phyloP scores from a whole-genome alignment of 2,113 vertebrate species.

The Scomber japonicus region DNA sequence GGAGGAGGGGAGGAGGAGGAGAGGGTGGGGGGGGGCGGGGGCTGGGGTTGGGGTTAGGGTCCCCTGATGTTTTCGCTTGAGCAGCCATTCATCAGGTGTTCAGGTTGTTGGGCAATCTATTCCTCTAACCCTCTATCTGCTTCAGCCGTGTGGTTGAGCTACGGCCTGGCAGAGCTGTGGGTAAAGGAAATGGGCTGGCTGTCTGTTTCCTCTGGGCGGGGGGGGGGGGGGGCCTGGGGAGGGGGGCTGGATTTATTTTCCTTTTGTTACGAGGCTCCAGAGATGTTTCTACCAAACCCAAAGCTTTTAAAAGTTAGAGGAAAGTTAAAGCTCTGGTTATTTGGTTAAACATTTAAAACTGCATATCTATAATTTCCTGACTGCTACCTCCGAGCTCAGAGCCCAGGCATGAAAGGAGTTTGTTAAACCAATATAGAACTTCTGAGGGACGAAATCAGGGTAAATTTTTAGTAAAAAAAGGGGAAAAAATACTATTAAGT shows the following conservation, averaged over 20 bases:
- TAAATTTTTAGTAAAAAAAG: too few species aligned
- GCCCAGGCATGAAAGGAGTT: not conserved
- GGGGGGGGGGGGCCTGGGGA: too few species aligned
- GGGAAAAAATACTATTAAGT: too few species aligned
- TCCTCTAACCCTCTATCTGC: constrained; percentile 35
- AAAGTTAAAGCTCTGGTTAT: too few species aligned
- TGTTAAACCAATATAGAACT: not conserved
- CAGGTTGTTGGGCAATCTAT: constrained; percentile 48
- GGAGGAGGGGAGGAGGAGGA: too few species aligned
- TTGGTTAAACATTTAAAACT: not conserved
- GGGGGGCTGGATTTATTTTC: constrained; percentile 36
- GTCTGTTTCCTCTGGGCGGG: constrained; percentile 13
- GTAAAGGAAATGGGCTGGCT: constrained; percentile 56
- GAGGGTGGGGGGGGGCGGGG: too few species aligned
- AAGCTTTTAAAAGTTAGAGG: too few species aligned
- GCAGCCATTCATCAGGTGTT: constrained; percentile 64
- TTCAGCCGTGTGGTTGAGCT: constrained; percentile 50
- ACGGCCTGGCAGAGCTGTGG: constrained; percentile 27
- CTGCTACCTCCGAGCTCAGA: not conserved
- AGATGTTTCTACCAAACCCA: constrained; percentile 14
- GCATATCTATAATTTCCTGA: not conserved
- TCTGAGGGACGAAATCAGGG: not conserved
- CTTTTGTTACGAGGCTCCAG: not conserved
- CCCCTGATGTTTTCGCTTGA: constrained; percentile 57
- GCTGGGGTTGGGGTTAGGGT: too few species aligned